Evolutionary conservation across 2,888 invertebrate genomes (phyloP).

Genomic region (Drosophila nr. medialis): DNA sequence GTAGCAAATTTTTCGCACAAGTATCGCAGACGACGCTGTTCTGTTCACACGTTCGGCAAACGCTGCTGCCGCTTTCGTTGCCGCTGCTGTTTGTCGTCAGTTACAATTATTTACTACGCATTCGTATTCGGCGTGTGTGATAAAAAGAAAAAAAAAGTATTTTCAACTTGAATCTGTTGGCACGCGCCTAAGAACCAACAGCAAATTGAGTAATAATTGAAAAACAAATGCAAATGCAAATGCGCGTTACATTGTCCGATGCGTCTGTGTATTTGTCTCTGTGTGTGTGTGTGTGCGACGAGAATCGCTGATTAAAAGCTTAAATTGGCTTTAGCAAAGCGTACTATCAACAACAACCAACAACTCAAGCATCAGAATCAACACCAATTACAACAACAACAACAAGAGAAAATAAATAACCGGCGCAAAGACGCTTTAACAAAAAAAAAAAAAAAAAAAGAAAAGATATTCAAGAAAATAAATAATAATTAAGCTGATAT

Average conservation of each 20-base stretch:
- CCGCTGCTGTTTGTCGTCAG: constrained; percentile 31
- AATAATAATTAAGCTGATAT: constrained; percentile 47
- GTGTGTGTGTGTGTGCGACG: constrained; percentile 15
- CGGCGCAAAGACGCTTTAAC: constrained; percentile 53
- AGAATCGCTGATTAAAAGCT: constrained; percentile 54
- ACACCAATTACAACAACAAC: constrained; percentile 18
- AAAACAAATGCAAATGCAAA: constrained; percentile 30
- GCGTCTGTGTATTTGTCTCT: constrained; percentile 14
- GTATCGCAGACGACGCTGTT: constrained; percentile 67
- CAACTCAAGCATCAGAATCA: constrained; percentile 36
- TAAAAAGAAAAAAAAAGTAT: constrained; percentile 15
- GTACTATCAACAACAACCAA: constrained; percentile 21
- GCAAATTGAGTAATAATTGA: constrained; percentile 25
- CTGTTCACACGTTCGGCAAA: constrained; percentile 68
- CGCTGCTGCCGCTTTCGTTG: constrained; percentile 42
- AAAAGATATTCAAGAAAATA: constrained; percentile 30
- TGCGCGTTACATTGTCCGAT: constrained; percentile 11
- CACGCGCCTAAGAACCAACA: constrained; percentile 22
- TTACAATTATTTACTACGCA: constrained; percentile 39
- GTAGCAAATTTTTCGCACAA: constrained; percentile 67
- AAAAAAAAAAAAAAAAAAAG: constrained; percentile 15
- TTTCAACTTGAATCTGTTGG: constrained; percentile 20
- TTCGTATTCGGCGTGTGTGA: constrained; percentile 38
- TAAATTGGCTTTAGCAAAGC: constrained; percentile 54
- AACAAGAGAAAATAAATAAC: constrained; percentile 10